phyloP scores from a whole-genome alignment of 2,888 invertebrate species.

The Caenorhabditis sp. region DNA sequence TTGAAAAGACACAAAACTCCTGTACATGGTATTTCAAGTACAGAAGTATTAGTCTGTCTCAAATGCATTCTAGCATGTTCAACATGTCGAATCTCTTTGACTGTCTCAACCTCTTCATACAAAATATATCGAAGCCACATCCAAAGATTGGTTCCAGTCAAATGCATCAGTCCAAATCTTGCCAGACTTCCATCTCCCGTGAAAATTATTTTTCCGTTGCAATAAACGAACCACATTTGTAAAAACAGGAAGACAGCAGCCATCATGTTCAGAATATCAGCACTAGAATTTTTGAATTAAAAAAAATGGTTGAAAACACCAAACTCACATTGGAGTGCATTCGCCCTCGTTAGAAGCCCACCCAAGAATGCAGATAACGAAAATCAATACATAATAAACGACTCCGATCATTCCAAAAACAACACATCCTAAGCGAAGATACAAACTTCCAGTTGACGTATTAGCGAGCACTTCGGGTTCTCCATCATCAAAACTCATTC shows the following conservation, averaged over 20 bases:
- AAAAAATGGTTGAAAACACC: neutral
- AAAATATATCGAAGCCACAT: slow-evolving; percentile 59
- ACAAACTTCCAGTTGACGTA: slow-evolving; percentile 58
- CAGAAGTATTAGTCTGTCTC: slow-evolving; percentile 1
- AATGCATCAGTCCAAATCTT: slow-evolving; percentile 55
- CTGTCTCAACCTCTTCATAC: slow-evolving; percentile 56
- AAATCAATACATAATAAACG: slow-evolving; percentile 49
- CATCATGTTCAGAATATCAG: slow-evolving; percentile 39
- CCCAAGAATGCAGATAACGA: slow-evolving; percentile 46
- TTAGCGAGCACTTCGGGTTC: slow-evolving; percentile 48
- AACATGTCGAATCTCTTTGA: slow-evolving; percentile 48
- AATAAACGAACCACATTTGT: slow-evolving; percentile 62
- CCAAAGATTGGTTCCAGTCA: slow-evolving; percentile 56
- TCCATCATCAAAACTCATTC: slow-evolving; percentile 12
- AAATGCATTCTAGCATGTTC: neutral
- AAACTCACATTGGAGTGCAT: slow-evolving; percentile 37
- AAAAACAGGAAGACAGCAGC: slow-evolving; percentile 51
- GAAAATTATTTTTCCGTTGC: slow-evolving; percentile 59
- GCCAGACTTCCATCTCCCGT: slow-evolving; percentile 52
- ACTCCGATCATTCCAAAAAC: slow-evolving; percentile 59
- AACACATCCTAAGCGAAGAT: slow-evolving; percentile 56
- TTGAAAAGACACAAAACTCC: slow-evolving; percentile 54
- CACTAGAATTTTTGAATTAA: slow-evolving; percentile 11
- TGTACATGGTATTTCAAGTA: slow-evolving; percentile 34
- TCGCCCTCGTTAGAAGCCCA: slow-evolving; percentile 48